Percentiles rank a stretch among this genome's conserved stretches.
These are phyloP conservation scores for Patiria miniata DNA, from an alignment of 35 echinoderm and acorn worm species.

Conservation along the genomic window DNA sequence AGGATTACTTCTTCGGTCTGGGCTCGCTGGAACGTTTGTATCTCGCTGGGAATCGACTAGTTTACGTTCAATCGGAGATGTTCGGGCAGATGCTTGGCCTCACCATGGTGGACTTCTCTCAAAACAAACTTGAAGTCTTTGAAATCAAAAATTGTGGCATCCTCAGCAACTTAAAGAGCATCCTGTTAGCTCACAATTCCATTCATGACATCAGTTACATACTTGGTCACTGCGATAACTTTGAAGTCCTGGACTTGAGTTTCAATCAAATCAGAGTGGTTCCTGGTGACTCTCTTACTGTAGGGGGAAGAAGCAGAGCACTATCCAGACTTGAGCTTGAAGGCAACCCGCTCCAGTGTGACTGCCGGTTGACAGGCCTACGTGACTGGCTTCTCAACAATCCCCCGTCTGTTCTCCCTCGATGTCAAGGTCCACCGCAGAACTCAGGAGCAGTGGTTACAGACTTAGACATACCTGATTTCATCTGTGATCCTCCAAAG, in stretches of 20 bases:
- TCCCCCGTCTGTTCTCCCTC: neutral
- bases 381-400: slow-evolving; percentile 8
- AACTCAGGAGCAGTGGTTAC: neutral
- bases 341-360: slow-evolving; percentile 18
- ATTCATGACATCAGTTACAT: neutral
- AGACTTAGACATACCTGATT: neutral
- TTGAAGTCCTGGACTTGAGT: neutral
- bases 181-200: neutral
- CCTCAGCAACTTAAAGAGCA: neutral
- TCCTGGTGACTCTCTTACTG: neutral
- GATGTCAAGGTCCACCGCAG: neutral
- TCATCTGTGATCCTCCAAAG: neutral
- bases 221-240: neutral
- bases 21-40: neutral
- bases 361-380: neutral
- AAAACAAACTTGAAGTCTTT: neutral
- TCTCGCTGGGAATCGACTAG: neutral
- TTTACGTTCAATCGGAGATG: neutral
- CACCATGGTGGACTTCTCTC: neutral
- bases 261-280: neutral
- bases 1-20: neutral
- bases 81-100: neutral
- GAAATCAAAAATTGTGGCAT: neutral
- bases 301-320: no score
- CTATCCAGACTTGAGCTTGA: slow-evolving; percentile 2